These are phyloP conservation scores for Strix uralensis DNA, from an alignment of 2,113 vertebrate species.

Conservation along the genomic window DNA sequence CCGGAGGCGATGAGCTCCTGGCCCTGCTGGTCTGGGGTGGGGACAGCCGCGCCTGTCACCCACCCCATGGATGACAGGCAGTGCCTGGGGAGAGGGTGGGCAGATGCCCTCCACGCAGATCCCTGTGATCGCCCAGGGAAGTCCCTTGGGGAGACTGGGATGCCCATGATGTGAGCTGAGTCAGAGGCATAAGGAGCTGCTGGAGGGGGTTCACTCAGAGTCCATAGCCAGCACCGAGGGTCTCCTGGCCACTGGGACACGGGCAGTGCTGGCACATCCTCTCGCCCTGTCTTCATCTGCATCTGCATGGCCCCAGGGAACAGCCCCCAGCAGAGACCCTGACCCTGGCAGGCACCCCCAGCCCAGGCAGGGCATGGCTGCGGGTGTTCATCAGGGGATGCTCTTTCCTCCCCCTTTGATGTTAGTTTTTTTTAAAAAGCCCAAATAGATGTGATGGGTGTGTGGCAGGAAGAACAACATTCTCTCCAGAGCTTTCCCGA, in stretches of 20 bases:
- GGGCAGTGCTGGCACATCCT: neutral
- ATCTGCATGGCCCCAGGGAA: neutral
- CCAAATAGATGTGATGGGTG: neutral
- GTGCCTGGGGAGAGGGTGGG: rapidly evolving
- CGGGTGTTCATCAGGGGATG: rapidly evolving
- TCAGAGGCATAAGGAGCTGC: neutral
- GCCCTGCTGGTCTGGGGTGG: neutral
- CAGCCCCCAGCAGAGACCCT: neutral
- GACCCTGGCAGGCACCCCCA: rapidly evolving
- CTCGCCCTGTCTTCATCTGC: neutral
- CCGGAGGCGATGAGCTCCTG: neutral
- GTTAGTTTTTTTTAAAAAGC: neutral
- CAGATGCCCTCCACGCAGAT: rapidly evolving
- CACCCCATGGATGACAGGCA: rapidly evolving
- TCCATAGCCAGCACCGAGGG: neutral
- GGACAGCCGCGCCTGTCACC: neutral
- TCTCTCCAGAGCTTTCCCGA: neutral
- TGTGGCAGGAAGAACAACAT: slow-evolving; percentile 3
- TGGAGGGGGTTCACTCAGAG: neutral
- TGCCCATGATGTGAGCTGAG: neutral
- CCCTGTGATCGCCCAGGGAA: neutral
- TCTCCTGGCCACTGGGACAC: neutral
- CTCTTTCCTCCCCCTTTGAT: neutral
- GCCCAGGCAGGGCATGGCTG: neutral
- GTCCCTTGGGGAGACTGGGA: neutral